These are phyloP conservation scores for Plemyria rubiginata DNA, from an alignment of 2,888 invertebrate genomes.

Conservation along the genomic window DNA sequence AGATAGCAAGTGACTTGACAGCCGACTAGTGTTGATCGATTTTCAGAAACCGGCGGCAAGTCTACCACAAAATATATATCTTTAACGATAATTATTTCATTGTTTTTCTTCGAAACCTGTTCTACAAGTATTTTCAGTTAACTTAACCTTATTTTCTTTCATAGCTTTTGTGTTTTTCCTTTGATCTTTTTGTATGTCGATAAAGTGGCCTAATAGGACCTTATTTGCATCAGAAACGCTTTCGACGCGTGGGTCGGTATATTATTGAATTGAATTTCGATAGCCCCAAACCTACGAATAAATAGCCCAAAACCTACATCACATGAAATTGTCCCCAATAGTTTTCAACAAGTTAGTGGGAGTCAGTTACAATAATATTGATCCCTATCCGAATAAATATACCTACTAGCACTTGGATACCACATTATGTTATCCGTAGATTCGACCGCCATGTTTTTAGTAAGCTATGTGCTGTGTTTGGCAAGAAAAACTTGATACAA, in stretches of 20 bases:
- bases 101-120: no score
- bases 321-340: constrained; percentile 9
- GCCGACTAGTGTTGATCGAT: no score
- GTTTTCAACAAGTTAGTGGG: constrained; percentile 4
- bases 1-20: no score
- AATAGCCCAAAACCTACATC: constrained; percentile 4
- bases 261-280: constrained; percentile 10
- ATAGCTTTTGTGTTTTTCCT: background rate
- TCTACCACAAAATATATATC: no score
- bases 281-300: constrained; percentile 6
- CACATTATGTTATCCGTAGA: no score
- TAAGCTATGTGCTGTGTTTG: no score
- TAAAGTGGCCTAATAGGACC: background rate
- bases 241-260: background rate
- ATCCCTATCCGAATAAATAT: background rate
- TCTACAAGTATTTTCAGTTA: background rate
- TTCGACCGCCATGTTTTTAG: no score
- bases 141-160: background rate
- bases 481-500: no score
- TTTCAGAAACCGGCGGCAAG: no score
- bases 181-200: background rate
- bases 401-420: no score
- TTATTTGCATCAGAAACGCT: constrained; percentile 10
- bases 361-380: background rate
- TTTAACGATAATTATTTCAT: no score